These are phyloP conservation scores for Sebastes paucispinis DNA, from an alignment of 2,797 vertebrate species.

Conservation along the genomic window DNA sequence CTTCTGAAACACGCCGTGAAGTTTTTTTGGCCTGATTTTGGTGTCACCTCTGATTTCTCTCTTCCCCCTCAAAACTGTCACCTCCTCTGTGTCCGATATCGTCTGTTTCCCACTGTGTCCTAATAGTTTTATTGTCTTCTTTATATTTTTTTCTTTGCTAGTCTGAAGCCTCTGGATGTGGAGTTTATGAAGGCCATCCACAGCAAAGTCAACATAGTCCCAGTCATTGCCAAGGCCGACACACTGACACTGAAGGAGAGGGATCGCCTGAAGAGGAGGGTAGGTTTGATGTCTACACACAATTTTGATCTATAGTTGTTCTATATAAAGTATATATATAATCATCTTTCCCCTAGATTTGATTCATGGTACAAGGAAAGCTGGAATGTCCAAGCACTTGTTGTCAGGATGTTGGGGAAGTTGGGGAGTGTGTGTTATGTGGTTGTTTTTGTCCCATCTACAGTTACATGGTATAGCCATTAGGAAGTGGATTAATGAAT, in stretches of 20 bases:
- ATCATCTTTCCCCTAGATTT: constrained; percentile 2
- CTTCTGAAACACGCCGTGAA: neutral
- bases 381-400: neutral
- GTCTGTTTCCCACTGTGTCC: neutral
- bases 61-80: neutral
- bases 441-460: constrained; percentile 31
- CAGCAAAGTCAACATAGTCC: constrained; percentile 90
- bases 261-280: constrained; percentile 90
- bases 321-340: neutral
- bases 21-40: neutral
- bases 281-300: constrained; percentile 63
- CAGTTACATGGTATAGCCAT: constrained; percentile 27
- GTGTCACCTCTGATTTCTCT: neutral
- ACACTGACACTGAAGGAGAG: constrained; percentile 88
- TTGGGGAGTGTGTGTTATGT: neutral
- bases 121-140: neutral
- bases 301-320: neutral
- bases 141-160: constrained; percentile 38
- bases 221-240: constrained; percentile 90
- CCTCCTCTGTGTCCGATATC: neutral
- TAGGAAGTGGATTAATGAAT: constrained; percentile 17
- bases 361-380: neutral
- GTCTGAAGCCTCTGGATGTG: constrained; percentile 88
- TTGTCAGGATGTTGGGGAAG: constrained; percentile 5
- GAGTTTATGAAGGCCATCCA: constrained; percentile 93